Evolutionary conservation across 2,113 vertebrate genomes (phyloP).

Genomic region (Grantiella picta): DNA sequence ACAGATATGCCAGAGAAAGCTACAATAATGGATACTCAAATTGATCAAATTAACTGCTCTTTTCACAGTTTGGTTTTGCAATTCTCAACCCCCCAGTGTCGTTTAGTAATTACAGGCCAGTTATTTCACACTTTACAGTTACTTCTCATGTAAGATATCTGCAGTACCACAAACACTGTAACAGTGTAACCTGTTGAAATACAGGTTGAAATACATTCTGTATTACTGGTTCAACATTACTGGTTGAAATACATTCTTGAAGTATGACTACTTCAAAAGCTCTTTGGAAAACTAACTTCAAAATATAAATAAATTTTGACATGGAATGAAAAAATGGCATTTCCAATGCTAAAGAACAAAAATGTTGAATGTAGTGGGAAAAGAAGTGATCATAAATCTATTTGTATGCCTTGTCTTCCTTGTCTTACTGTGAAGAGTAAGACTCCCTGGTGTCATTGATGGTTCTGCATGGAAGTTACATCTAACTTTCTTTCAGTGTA

Average conservation of each 20-base stretch:
- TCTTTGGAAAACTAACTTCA: background rate
- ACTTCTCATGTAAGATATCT: background rate
- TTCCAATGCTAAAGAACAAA: background rate
- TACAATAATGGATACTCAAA: background rate
- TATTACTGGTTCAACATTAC: too few species aligned
- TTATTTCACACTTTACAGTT: background rate
- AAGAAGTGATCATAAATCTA: background rate
- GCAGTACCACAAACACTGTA: background rate
- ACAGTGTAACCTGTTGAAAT: background rate
- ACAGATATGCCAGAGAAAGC: background rate
- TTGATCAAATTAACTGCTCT: background rate
- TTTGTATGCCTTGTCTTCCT: background rate
- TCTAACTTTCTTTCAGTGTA: background rate
- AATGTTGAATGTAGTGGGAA: background rate
- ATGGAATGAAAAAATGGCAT: background rate
- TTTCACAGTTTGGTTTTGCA: background rate
- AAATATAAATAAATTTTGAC: background rate
- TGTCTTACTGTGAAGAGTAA: background rate
- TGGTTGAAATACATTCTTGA: background rate
- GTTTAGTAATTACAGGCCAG: background rate
- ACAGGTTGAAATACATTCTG: background rate
- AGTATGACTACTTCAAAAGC: background rate
- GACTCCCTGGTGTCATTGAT: background rate
- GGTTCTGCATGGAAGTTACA: background rate
- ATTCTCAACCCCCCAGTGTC: background rate